Evolutionary conservation across 2,113 vertebrate species (phyloP), one percentile per base, ranked within the genome.

Genomic region (Actinemys pallida): DNA sequence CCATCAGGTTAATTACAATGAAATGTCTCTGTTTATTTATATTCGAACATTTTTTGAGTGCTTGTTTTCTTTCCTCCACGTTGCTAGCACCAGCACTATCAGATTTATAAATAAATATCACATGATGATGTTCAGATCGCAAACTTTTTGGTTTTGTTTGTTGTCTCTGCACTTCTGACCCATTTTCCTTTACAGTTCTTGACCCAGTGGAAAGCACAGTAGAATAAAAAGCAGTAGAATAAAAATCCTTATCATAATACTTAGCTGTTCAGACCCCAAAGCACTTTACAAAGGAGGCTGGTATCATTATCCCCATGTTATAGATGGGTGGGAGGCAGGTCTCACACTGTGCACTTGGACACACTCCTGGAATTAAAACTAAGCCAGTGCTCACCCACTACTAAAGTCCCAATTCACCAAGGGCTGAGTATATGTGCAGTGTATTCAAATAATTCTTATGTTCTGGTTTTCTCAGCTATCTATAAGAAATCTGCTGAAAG

Each of bases 81-180:
- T 59, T 0, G 0, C 95, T 93, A 91, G 90, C 86, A 72, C 8
- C 35, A 78, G 88, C 62, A 54, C 49, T 84, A 29, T 9, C 95
- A 96, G 93, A 20, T 69, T 95, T 95, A 76, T 83, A 79, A 84
- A 87, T 53, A 52, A 42, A 29, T 92, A 69, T 95, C 59, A 90
- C 20, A 83, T 8, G 50, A 91, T 92, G 91, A 81, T 50, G 83
- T 96, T 91, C 91, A 94, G 95, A 95, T 87, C 90, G 59, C 50
- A 90, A 31, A 85, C 75, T 85, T 89, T 86, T 65, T 53, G n/a
- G 39, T 39, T 53, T 82, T 93, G 31, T 52, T 95, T 95, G 20
- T 90, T 81, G 29, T 83, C 87, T 72, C 78, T 88, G 78, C 22
- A 54, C 84, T 84, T 84, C 83, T 88, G 81, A 87, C 72, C 52